Percentiles rank a stretch among this genome's conserved stretches.
Conservation (phyloP, 2,113 vertebrate species). For the Rhinoptilus africanus region DNA sequence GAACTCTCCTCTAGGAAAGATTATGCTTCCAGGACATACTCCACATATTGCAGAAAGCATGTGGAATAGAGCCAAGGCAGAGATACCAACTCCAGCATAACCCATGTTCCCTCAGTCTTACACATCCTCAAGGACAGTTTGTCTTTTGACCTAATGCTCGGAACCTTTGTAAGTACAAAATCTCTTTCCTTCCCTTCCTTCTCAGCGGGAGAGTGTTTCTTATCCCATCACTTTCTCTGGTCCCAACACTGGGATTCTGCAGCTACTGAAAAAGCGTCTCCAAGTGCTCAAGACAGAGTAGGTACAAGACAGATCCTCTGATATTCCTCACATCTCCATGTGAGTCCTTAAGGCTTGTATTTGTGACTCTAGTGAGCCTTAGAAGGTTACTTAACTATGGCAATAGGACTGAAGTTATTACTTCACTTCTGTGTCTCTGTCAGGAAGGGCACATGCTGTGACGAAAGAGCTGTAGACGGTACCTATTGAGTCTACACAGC, state of each 20-base stretch:
- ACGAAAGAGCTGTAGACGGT: background rate
- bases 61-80: constrained; percentile 66
- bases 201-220: background rate
- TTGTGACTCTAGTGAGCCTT: background rate
- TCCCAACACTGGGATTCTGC: background rate
- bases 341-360: background rate
- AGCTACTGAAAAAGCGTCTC: background rate
- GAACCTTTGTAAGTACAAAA: constrained; percentile 6
- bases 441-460: background rate
- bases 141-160: constrained; percentile 31
- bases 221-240: background rate
- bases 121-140: constrained; percentile 59
- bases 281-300: background rate
- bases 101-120: constrained; percentile 22
- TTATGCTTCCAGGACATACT: constrained; percentile 71
- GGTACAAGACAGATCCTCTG: background rate
- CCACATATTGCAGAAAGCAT: constrained; percentile 66
- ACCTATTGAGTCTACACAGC: background rate
- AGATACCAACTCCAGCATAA: constrained; percentile 60
- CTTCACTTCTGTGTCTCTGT: background rate
- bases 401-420: background rate
- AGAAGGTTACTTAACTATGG: background rate
- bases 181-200: background rate
- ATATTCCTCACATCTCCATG: background rate
- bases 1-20: constrained; percentile 73